phyloP scores from a whole-genome alignment of 2,113 vertebrate species.

The Ariopsis seemanni region DNA sequence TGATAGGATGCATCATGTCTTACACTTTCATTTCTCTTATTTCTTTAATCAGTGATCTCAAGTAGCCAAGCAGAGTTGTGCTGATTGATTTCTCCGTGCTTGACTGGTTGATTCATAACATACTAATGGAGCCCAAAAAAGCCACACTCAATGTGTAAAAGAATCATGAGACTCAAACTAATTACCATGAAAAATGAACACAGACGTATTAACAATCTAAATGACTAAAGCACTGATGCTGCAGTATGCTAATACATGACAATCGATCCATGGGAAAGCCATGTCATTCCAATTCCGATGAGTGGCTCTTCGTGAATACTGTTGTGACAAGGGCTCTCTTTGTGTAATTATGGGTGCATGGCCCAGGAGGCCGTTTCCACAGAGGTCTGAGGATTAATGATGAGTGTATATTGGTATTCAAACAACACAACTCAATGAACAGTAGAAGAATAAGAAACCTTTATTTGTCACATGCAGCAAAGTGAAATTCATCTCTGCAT shows the following conservation, averaged over 20 bases:
- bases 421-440: not conserved
- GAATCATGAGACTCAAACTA: slow-evolving; percentile 50
- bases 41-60: slow-evolving; percentile 42
- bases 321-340: slow-evolving; percentile 20
- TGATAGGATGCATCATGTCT: not conserved
- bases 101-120: slow-evolving; percentile 49
- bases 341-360: slow-evolving; percentile 12
- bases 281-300: slow-evolving; percentile 30
- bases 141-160: slow-evolving; percentile 39
- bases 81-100: slow-evolving; percentile 44
- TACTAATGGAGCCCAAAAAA: slow-evolving; percentile 49
- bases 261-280: slow-evolving; percentile 44
- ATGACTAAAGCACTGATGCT: slow-evolving; percentile 46
- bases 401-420: slow-evolving; percentile 1
- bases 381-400: not conserved
- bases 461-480: no score
- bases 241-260: slow-evolving; percentile 52
- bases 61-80: slow-evolving; percentile 24
- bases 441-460: no score
- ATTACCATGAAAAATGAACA: slow-evolving; percentile 56
- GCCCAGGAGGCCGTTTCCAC: slow-evolving; percentile 28
- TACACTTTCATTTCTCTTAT: slow-evolving; percentile 17
- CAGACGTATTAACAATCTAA: slow-evolving; percentile 40
- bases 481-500: no score
- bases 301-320: slow-evolving; percentile 17